Base-by-base conservation (phyloP, 2,888 invertebrate genomes). In the Plebejus argus region DNA sequence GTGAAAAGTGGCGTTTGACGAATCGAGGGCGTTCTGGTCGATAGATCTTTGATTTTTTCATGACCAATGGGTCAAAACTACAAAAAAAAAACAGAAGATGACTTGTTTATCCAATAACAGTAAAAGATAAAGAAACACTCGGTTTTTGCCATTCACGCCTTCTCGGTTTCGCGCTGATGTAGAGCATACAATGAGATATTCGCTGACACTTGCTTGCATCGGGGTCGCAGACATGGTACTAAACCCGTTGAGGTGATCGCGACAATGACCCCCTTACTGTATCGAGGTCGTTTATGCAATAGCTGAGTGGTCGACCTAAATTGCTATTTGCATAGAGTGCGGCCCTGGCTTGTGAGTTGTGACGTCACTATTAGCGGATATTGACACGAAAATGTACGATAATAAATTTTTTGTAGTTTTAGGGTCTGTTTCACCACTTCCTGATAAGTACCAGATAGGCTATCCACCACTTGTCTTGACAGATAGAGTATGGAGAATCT, bases 151-250 rank as follows among this genome's bases (percentile, higher is more conserved):
- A 18, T 15, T 53, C 53, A 5, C 18, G 53, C 18, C 15, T 53
- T 53, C 53, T 53, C 53, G 23, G 12, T 61, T 61, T 61, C 61
- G 12, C 61, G 23, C 10, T 23, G 61, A 6, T 18, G 28, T 66
- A 66, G 18, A 1, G 28, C 12, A 33, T 15, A 28, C 66, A 61
- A 23, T n/a, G 61, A 23, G 23, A 85, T 90, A 91, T 91, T 92
- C 93, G 93, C 91, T 93, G 93, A 93, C 91, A 88, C 84, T 89
- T 89, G 89, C 91, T 93, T 91, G 92, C 94, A 93, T 92, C 91
- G 93, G 92, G 93, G 93, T 94, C 93, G 93, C 91, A 94, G 93
- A 93, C 93, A 93, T 91, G 86, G 83, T 85, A 91, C 90, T 89
- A 84, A 84, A 72, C 76, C 78, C 76, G 86, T 86, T 86, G 85